Evolutionary conservation across 2,113 vertebrate genomes (phyloP), one percentile per base, ranked within the genome.

Genomic region (Mesoclemmys tuberculata): DNA sequence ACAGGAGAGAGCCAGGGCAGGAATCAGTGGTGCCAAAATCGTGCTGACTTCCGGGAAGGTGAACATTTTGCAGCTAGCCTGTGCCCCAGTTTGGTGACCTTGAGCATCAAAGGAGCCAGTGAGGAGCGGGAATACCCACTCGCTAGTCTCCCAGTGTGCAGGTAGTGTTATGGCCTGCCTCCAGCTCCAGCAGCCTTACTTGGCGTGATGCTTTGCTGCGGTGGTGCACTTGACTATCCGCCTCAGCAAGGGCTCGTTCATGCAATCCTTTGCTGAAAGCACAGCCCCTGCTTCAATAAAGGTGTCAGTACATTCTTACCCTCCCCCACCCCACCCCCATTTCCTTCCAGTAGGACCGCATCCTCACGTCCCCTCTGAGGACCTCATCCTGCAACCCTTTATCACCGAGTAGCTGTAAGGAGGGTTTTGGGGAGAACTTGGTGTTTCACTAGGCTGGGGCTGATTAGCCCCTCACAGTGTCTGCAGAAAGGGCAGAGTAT

Each of bases 161-260:
- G 75, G 13, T 1, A 1, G 49, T 52, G 52, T 41, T 49, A 13
- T 5, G 56, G 54, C 64, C n/a, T 4, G 1, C 29, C 1, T 0
- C 26, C 51, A 46, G 46, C 41, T 31, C 85, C 18, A 51, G 46
- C 48, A 31, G 18, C 21, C 78, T n/a, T 5, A 48, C 9, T n/a
- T 88, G 77, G 9, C n/a, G 85, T 4, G 49, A 83, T 24, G 3
- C 51, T 79, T 14, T 9, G 58, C 81, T 75, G 85, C 48, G 54
- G 29, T 29, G 22, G 26, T 46, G 14, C 27, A 2, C 49, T 27
- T 1, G 5, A 31, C n/a, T 21, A 46, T 8, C 49, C 38, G 52
- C 48, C 83, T 81, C 79, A 58, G 29, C 71, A 44, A 75, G 38
- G 71, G 22, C 71, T 75, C 68, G 10, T 38, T 74, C n/a, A 41